Evolutionary conservation across 2,888 invertebrate species (phyloP).

Genomic region (Isoperla grammatica): DNA sequence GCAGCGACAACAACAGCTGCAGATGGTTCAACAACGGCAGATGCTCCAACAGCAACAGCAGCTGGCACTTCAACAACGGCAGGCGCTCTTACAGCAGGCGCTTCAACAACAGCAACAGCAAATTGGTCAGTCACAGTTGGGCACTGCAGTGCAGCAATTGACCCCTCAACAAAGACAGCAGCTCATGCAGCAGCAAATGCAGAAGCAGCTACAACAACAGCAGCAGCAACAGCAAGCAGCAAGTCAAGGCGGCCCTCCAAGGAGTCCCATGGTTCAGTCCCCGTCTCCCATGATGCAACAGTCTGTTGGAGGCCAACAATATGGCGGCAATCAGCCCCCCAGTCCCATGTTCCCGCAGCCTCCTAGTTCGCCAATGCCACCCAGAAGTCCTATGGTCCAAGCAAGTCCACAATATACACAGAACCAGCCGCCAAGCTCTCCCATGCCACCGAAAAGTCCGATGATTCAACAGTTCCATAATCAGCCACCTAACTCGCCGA

Average conservation of each 20-base stretch:
- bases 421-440: constrained; percentile 44
- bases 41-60: constrained; percentile 33
- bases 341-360: constrained; percentile 36
- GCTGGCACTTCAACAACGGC: constrained; percentile 29
- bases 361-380: constrained; percentile 46
- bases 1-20: constrained; percentile 40
- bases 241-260: constrained; percentile 40
- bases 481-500: constrained; percentile 35
- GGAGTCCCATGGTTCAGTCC: constrained; percentile 45
- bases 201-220: constrained; percentile 40
- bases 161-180: constrained; percentile 30
- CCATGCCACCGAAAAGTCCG: constrained; percentile 43
- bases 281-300: constrained; percentile 36
- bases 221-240: constrained; percentile 37
- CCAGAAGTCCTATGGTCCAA: constrained; percentile 43
- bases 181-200: constrained; percentile 29
- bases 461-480: constrained; percentile 31
- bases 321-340: constrained; percentile 34
- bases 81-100: constrained; percentile 33
- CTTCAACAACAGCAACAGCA: constrained; percentile 25
- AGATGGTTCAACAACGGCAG: constrained; percentile 32
- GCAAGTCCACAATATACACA: constrained; percentile 41
- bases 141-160: constrained; percentile 14
- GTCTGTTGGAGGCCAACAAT: too few relatives aligned
- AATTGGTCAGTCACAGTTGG: constrained; percentile 16